These are phyloP conservation scores for Otus sunia DNA, from an alignment of 2,113 vertebrate genomes.

Conservation along the genomic window DNA sequence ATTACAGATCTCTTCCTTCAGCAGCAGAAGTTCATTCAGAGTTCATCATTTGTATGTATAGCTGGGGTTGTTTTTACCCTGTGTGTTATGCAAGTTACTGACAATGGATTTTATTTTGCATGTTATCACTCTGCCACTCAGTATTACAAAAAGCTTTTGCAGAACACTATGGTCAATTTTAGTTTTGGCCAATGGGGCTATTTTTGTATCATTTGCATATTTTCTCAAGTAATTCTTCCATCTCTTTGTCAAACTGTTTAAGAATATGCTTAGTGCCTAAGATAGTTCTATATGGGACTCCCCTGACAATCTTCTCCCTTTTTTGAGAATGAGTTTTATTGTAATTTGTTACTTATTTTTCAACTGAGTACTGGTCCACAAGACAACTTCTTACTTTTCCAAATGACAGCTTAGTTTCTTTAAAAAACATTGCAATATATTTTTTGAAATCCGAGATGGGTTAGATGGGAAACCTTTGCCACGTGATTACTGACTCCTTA, in stretches of 20 bases:
- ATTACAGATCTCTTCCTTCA: neutral
- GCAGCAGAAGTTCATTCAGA: neutral
- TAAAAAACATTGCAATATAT: neutral
- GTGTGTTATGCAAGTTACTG: neutral
- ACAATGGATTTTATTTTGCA: neutral
- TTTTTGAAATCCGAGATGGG: neutral
- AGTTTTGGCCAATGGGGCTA: neutral
- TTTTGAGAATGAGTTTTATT: neutral
- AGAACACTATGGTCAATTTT: neutral
- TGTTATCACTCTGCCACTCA: neutral
- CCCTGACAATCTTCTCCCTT: neutral
- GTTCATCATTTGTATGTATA: neutral
- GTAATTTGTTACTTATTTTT: neutral
- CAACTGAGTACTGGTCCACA: neutral
- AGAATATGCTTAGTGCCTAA: neutral
- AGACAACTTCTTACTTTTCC: neutral
- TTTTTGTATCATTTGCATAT: neutral
- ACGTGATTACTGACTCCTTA: neutral
- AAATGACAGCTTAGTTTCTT: neutral
- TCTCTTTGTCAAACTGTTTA: neutral
- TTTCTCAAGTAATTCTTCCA: neutral
- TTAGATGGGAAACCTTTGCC: neutral
- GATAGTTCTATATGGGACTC: neutral
- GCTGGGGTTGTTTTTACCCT: neutral
- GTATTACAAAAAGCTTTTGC: neutral